Conservation (phyloP, 2,797 vertebrate genomes). For the Aeoliscus strigatus region DNA sequence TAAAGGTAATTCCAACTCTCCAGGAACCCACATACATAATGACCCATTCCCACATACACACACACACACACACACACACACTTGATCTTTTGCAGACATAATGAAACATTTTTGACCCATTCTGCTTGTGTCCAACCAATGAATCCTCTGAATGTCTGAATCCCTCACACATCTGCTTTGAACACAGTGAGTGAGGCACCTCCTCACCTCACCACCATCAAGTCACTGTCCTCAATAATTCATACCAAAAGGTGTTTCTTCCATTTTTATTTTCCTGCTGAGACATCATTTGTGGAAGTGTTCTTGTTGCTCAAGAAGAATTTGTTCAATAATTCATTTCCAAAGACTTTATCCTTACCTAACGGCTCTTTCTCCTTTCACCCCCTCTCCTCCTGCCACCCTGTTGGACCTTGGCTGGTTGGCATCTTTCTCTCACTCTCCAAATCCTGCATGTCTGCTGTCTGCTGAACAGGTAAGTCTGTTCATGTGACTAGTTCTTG, state of each 20-base stretch:
- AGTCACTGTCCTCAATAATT: slow-evolving; percentile 51
- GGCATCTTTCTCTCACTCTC: slow-evolving; percentile 6
- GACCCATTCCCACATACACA: slow-evolving; percentile 2
- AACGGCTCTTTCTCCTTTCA: slow-evolving; percentile 22
- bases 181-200: slow-evolving; percentile 4
- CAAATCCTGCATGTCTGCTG: slow-evolving; percentile 28
- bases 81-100: slow-evolving; percentile 20
- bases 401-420: slow-evolving; percentile 29
- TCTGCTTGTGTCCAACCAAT: slow-evolving; percentile 28
- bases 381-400: slow-evolving; percentile 14
- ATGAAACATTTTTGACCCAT: slow-evolving; percentile 46
- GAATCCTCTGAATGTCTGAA: slow-evolving; percentile 30
- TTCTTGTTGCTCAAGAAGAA: slow-evolving; percentile 40
- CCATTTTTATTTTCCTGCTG: slow-evolving; percentile 46
- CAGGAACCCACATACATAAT: slow-evolving; percentile 38
- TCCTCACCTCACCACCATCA: slow-evolving; percentile 3
- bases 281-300: slow-evolving; percentile 48
- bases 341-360: slow-evolving; percentile 39
- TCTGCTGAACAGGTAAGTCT: slow-evolving; percentile 61
- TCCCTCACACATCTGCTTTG: slow-evolving; percentile 16
- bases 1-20: slow-evolving; percentile 35
- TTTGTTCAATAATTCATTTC: slow-evolving; percentile 55
- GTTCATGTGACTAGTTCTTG: slow-evolving; percentile 8
- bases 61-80: too few relatives aligned
- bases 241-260: slow-evolving; percentile 46